phyloP scores from a whole-genome alignment of 2,797 vertebrate species.

The Pangasius sanitwongsei region DNA sequence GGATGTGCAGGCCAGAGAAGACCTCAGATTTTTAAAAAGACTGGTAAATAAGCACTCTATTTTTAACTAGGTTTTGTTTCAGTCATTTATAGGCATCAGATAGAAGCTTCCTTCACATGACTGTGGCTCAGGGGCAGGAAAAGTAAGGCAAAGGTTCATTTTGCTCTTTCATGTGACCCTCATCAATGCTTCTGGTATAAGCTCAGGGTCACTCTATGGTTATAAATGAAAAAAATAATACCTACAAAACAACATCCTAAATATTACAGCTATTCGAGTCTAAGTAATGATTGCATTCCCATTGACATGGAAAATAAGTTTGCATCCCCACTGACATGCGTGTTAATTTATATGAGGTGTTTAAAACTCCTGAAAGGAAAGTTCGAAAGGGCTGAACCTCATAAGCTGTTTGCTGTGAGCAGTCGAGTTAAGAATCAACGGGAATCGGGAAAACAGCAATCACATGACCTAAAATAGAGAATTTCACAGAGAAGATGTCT shows the following conservation, averaged over 20 bases:
- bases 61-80: constrained; percentile 53
- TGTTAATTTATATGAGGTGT: not conserved
- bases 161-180: constrained; percentile 3
- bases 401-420: too few relatives aligned
- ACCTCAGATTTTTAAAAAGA: constrained; percentile 34
- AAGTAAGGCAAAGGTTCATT: not conserved
- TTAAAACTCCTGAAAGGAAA: not conserved
- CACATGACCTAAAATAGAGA: not conserved
- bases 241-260: not conserved
- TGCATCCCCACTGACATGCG: not conserved
- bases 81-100: constrained; percentile 32
- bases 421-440: not conserved
- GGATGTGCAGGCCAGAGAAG: not conserved
- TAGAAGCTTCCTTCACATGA: constrained; percentile 23
- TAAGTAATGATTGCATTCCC: not conserved
- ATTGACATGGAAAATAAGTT: not conserved
- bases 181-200: too few relatives aligned
- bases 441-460: not conserved
- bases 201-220: not conserved
- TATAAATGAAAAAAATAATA: not conserved
- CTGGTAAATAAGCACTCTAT: constrained; percentile 32
- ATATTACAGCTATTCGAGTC: not conserved
- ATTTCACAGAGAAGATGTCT: not conserved
- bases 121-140: constrained; percentile 12
- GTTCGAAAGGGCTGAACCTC: not conserved